Evolutionary conservation across 2,113 vertebrate species (phyloP).

Genomic region (Eidolon helvum): DNA sequence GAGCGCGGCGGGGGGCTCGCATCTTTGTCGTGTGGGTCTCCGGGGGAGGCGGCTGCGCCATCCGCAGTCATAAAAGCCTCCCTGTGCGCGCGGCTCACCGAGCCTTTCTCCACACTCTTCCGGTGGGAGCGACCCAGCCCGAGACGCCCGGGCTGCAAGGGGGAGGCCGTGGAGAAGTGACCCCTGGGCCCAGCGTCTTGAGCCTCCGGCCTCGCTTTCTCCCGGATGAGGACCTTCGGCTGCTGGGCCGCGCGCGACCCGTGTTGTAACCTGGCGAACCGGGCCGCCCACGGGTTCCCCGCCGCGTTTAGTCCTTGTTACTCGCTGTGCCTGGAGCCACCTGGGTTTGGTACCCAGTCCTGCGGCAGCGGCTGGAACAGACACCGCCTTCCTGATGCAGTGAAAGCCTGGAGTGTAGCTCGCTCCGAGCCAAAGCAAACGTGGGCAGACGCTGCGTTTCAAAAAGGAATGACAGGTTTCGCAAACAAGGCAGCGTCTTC

Average conservation of each 20-base stretch:
- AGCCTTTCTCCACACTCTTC: neutral
- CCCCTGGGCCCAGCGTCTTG: neutral
- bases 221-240: neutral
- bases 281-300: neutral
- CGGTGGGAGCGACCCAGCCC: slow-evolving; percentile 4
- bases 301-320: neutral
- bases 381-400: slow-evolving; percentile 21
- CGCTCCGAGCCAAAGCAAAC: neutral
- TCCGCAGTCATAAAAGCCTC: slow-evolving; percentile 73
- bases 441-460: neutral
- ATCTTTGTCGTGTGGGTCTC: slow-evolving; percentile 58
- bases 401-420: slow-evolving; percentile 58
- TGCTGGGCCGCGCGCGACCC: neutral
- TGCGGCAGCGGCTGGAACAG: slow-evolving; percentile 6
- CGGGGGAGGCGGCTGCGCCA: slow-evolving; percentile 56
- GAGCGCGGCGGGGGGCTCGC: neutral
- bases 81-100: neutral
- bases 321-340: slow-evolving; percentile 5
- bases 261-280: neutral
- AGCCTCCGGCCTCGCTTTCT: neutral
- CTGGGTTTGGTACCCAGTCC: slow-evolving; percentile 55
- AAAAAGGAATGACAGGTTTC: slow-evolving; percentile 24
- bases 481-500: neutral
- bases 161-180: neutral
- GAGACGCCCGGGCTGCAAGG: neutral